These are phyloP conservation scores for Drosophila equinoxialis DNA, from an alignment of 1,140 invertebrate species.

Conservation along the genomic window DNA sequence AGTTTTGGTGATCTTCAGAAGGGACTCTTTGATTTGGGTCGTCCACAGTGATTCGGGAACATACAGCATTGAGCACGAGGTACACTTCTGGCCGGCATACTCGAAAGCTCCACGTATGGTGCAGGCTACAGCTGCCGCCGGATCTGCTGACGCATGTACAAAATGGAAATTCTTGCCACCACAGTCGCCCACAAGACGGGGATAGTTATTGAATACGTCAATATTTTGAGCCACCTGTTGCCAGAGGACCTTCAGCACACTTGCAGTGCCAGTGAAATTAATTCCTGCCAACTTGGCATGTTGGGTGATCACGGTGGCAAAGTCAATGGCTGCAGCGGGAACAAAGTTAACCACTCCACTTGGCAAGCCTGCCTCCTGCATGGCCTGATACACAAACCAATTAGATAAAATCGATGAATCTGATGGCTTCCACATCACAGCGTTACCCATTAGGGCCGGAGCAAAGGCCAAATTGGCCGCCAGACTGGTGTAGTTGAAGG, in stretches of 20 bases:
- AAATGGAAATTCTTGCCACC: constrained; percentile 99
- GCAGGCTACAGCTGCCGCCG: constrained; percentile 88
- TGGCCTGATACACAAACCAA: constrained; percentile 96
- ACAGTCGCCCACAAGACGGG: constrained; percentile 96
- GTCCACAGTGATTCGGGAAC: constrained; percentile 95
- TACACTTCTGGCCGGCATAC: constrained; percentile 98
- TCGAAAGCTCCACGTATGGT: constrained; percentile 97
- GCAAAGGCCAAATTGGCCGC: constrained; percentile 97
- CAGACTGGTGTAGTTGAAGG: constrained; percentile 99
- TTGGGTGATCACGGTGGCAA: constrained; percentile 93
- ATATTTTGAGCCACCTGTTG: constrained; percentile 95
- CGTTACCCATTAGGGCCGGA: constrained; percentile 98
- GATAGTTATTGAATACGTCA: constrained; percentile 93
- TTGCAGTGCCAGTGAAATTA: constrained; percentile 93
- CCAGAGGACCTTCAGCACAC: constrained; percentile 96
- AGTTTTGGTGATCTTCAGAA: constrained; percentile 76
- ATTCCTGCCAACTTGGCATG: constrained; percentile 94
- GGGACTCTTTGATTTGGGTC: constrained; percentile 36
- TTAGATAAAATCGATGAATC: constrained; percentile 98
- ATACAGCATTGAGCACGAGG: constrained; percentile 97
- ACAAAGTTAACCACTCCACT: constrained; percentile 98
- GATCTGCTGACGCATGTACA: constrained; percentile 94
- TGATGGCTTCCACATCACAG: constrained; percentile 98
- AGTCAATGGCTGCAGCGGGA: constrained; percentile 95
- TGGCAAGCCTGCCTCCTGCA: constrained; percentile 95